These are phyloP conservation scores for Psammodynastes pulverulentus DNA, from an alignment of 2,113 vertebrate genomes.

Conservation along the genomic window DNA sequence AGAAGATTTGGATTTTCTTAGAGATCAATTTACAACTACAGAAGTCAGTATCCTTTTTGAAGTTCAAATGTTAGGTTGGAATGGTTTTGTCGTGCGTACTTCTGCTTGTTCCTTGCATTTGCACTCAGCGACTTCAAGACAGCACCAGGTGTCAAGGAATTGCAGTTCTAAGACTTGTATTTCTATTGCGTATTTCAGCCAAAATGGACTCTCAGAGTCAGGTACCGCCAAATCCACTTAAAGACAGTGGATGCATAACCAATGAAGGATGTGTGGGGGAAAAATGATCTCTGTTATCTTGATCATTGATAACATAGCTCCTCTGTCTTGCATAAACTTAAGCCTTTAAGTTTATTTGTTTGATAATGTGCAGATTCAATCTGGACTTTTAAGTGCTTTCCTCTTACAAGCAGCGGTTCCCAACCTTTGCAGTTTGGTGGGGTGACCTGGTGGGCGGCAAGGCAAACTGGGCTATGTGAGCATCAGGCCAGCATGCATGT, in stretches of 20 bases:
- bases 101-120: not conserved
- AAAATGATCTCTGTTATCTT: not conserved
- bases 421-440: too few relatives aligned
- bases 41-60: constrained; percentile 99
- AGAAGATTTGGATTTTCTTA: constrained; percentile 94
- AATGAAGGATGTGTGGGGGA: not conserved
- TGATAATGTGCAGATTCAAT: not conserved
- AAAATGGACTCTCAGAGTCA: not conserved
- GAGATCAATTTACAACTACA: constrained; percentile 98
- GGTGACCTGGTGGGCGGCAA: rapidly evolving
- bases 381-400: not conserved
- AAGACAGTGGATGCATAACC: not conserved
- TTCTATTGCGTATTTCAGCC: not conserved
- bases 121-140: not conserved
- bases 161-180: not conserved
- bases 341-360: not conserved
- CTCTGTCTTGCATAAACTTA: not conserved
- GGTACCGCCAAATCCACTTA: not conserved
- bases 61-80: not conserved
- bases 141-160: not conserved
- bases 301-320: not conserved
- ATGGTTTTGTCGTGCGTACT: not conserved
- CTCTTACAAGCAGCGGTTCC: too few relatives aligned
- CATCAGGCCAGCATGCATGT: too few relatives aligned
- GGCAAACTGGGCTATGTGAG: too few relatives aligned